These are phyloP conservation scores for Saimiri boliviensis DNA, from an alignment of 2,113 vertebrate species.

Conservation along the genomic window DNA sequence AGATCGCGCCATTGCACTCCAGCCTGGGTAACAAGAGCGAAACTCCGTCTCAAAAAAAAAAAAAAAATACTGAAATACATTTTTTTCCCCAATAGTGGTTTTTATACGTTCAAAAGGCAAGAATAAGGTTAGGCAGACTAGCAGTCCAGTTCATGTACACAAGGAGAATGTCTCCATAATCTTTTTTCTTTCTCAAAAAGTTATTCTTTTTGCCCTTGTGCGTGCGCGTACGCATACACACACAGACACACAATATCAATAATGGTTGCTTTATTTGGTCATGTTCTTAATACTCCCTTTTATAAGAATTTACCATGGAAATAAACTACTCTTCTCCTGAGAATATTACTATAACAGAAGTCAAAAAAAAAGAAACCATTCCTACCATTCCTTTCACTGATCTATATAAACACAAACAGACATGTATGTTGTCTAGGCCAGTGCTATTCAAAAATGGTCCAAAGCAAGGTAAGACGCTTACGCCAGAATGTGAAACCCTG, in stretches of 20 bases:
- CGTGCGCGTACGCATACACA: too few species aligned
- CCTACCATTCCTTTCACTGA: neutral
- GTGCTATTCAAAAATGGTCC: neutral
- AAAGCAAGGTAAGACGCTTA: neutral
- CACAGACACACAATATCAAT: neutral
- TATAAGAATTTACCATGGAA: slow-evolving; percentile 1
- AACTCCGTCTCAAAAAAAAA: too few species aligned
- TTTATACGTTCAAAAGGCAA: slow-evolving; percentile 24
- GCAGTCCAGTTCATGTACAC: neutral
- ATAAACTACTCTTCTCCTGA: slow-evolving; percentile 13
- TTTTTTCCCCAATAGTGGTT: neutral
- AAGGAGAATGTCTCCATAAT: neutral
- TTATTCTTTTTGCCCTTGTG: neutral
- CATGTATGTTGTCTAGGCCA: neutral
- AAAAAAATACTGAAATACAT: neutral
- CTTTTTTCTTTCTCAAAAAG: neutral
- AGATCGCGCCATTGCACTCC: too few species aligned
- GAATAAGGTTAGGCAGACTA: neutral
- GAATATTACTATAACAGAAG: neutral
- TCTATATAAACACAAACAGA: neutral
- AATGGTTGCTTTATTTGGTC: slow-evolving; percentile 14
- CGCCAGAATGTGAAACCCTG: neutral
- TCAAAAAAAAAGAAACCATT: neutral
- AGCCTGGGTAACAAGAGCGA: too few species aligned
- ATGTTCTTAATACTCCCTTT: slow-evolving; percentile 2